Percentiles rank a stretch among this genome's conserved stretches.
Evolutionary conservation across 2,113 vertebrate genomes (phyloP).

Genomic region (Ciconia stormi): DNA sequence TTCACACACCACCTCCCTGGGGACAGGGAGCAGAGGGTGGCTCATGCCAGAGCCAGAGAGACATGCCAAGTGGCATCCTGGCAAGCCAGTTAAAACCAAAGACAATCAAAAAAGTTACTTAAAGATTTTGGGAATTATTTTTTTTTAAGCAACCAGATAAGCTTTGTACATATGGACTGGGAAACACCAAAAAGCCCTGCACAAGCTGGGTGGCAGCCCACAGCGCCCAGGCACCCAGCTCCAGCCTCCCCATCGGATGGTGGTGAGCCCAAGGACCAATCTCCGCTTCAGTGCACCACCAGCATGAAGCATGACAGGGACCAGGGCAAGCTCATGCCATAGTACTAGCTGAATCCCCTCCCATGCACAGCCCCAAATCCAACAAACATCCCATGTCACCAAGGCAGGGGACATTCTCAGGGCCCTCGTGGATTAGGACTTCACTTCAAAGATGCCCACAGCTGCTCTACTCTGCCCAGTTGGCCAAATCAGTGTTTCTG

Average conservation of each 20-base stretch:
- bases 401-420: not conserved
- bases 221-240: not conserved
- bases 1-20: not conserved
- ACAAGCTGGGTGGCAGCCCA: not conserved
- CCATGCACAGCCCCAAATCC: not conserved
- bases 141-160: not conserved
- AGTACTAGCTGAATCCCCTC: not conserved
- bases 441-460: not conserved
- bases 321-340: not conserved
- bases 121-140: not conserved
- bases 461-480: not conserved
- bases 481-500: not conserved
- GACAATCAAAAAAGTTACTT: not conserved
- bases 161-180: not conserved
- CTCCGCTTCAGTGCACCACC: not conserved
- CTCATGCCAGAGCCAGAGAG: not conserved
- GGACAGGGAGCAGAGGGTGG: not conserved
- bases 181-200: not conserved
- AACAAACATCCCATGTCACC: not conserved
- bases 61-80: not conserved
- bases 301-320: accelerated
- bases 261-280: not conserved
- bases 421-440: not conserved
- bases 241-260: not conserved
- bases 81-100: not conserved